Evolutionary conservation across 2,888 invertebrate genomes (phyloP), one percentile per base, ranked within the genome.

Genomic region (Andrena marginata): DNA sequence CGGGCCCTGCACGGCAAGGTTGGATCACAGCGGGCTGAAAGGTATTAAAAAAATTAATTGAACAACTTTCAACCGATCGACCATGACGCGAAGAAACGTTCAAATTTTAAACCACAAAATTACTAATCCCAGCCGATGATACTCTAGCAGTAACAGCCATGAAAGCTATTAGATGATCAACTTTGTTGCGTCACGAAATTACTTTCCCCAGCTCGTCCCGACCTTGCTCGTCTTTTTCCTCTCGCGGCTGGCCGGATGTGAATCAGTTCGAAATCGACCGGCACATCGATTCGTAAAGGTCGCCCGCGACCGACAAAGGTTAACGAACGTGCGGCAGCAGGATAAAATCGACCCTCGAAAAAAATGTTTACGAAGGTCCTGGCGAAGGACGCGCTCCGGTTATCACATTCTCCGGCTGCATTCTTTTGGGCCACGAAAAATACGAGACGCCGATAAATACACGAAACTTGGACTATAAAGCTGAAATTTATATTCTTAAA

Each of bases 311-410:
- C 73, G 68, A 63, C 60, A 63, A 78, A 80, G 87, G 84, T 87
- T 82, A 87, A 87, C 80, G 87, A 84, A 86, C 82, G 80, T 75
- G 49, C 29, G n/a, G 48, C 60, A 62, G 54, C 51, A 77, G 77
- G 78, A 80, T 71, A 75, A 77, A 83, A 73, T 69, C 75, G 71
- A 68, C 67, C 49, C 3, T 33, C 29, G 59, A 77, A 64, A 56
- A 56, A 78, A 70, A 85, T 79, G 71, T 68, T 85, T 79, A 48
- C 77, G 84, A 87, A 87, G 87, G 85, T 76, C 81, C 77, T 69
- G 35, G 42, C 77, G 87, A 85, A 87, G 87, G 87, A 83, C 87
- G 76, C 69, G 77, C 64, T 63, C 71, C 54, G 78, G 51, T 82
- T 82, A 83, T 71, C 71, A 74, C 82, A 81, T 77, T 82, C 83